Percentiles rank a stretch among this genome's conserved stretches.
Conservation (phyloP, 1,140 invertebrate species). For the Spodoptera litura region DNA sequence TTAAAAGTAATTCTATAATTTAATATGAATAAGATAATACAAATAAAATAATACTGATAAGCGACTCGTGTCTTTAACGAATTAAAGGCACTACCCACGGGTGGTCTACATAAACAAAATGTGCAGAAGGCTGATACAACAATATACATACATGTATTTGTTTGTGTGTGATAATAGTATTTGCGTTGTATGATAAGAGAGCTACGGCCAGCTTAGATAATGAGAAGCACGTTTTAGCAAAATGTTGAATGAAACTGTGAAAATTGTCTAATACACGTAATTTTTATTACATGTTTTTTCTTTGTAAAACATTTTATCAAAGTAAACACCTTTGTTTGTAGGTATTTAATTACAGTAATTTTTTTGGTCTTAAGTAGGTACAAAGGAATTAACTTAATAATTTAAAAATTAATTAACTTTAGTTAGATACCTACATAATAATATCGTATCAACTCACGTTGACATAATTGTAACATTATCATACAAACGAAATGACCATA, state of each 20-base stretch:
- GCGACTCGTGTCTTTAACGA: constrained; percentile 12
- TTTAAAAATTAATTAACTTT: too few relatives aligned
- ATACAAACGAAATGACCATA: too few relatives aligned
- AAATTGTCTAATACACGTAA: too few relatives aligned
- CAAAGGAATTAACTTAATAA: too few relatives aligned
- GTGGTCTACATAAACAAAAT: constrained; percentile 47
- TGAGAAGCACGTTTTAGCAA: constrained; percentile 23
- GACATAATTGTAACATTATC: too few relatives aligned
- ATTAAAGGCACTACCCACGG: constrained; percentile 40
- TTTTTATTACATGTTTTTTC: too few relatives aligned
- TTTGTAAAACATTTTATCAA: too few relatives aligned
- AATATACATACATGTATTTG: constrained; percentile 15
- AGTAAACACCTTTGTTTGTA: too few relatives aligned
- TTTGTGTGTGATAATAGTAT: constrained; percentile 46
- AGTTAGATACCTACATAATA: too few relatives aligned
- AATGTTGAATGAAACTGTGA: constrained; percentile 23
- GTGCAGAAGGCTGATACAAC: constrained; percentile 41
- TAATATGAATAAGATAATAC: constrained; percentile 26
- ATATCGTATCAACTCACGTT: too few relatives aligned
- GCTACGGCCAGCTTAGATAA: constrained; percentile 39
- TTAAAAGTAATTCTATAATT: background rate
- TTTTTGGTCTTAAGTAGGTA: too few relatives aligned
- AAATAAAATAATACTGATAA: constrained; percentile 33
- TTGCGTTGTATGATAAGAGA: constrained; percentile 47
- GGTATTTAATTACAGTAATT: too few relatives aligned